Conservation (phyloP, 2,797 vertebrate species). For the Ciconia nigra region DNA sequence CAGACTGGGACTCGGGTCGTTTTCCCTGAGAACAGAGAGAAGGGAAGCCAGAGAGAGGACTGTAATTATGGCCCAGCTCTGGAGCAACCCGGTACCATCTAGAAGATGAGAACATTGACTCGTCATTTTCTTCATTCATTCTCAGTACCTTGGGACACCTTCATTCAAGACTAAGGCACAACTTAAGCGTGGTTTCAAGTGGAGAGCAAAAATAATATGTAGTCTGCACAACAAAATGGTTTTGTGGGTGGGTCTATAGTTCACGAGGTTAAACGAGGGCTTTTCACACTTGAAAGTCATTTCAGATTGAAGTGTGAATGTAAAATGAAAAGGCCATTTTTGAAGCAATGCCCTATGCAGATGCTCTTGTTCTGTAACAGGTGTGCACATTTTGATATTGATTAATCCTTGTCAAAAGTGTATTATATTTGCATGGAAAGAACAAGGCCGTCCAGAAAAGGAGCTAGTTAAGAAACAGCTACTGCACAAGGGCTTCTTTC, state of each 20-base stretch:
- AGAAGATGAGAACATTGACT: background rate
- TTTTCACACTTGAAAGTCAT: background rate
- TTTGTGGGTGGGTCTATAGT: background rate
- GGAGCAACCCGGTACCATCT: background rate
- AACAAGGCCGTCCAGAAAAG: background rate
- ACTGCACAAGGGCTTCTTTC: background rate
- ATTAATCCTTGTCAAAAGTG: background rate
- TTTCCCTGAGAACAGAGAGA: background rate
- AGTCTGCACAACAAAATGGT: background rate
- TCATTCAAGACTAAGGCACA: background rate
- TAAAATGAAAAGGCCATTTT: background rate
- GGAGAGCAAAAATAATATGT: background rate
- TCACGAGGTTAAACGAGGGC: background rate
- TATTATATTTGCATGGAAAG: background rate
- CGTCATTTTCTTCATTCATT: fast-evolving
- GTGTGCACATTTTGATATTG: background rate
- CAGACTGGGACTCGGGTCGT: fast-evolving
- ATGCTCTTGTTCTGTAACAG: background rate
- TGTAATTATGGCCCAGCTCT: background rate
- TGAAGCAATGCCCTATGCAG: background rate
- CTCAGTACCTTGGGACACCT: background rate
- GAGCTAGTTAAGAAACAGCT: background rate
- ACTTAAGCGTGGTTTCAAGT: background rate
- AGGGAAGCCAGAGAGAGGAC: background rate
- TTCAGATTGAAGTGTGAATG: background rate